These are phyloP conservation scores for Actinernus sp. DNA, from an alignment of 92 coral and sea anemone genomes.

Conservation along the genomic window DNA sequence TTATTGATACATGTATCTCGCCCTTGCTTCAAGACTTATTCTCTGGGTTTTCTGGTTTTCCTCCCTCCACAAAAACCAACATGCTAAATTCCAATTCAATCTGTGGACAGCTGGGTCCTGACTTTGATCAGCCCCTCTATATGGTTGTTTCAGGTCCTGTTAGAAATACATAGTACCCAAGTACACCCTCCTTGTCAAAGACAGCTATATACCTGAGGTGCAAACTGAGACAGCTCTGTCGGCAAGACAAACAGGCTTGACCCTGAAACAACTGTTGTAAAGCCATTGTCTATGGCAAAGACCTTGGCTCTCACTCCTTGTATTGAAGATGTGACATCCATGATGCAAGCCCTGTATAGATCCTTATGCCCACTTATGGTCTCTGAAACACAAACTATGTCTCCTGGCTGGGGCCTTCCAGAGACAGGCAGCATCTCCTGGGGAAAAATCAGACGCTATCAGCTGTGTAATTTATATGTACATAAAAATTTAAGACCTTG, in stretches of 20 bases:
- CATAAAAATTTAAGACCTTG: no score
- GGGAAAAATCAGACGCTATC: background rate
- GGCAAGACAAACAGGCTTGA: slow-evolving; percentile 36
- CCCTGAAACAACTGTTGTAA: slow-evolving; percentile 56
- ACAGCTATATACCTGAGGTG: slow-evolving; percentile 66
- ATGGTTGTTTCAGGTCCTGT: no score
- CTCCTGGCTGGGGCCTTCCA: slow-evolving; percentile 70
- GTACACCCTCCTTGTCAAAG: no score
- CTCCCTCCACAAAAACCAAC: no score
- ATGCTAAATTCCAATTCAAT: no score
- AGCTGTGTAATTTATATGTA: no score
- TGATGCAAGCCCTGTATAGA: slow-evolving; percentile 68
- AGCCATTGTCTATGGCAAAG: slow-evolving; percentile 94
- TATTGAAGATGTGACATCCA: slow-evolving; percentile 34
- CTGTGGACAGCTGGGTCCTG: no score
- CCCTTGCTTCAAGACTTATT: no score
- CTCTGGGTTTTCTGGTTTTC: no score
- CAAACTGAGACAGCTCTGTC: slow-evolving; percentile 38
- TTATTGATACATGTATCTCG: no score
- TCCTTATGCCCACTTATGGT: slow-evolving; percentile 75
- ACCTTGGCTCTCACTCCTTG: slow-evolving; percentile 49
- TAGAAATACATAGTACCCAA: no score
- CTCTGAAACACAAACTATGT: slow-evolving; percentile 64
- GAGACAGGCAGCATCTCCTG: slow-evolving; percentile 42
- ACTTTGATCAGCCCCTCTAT: no score